Evolutionary conservation across 2,113 vertebrate species (phyloP), one percentile per base, ranked within the genome.

Genomic region (Andinoacara biseriatus): DNA sequence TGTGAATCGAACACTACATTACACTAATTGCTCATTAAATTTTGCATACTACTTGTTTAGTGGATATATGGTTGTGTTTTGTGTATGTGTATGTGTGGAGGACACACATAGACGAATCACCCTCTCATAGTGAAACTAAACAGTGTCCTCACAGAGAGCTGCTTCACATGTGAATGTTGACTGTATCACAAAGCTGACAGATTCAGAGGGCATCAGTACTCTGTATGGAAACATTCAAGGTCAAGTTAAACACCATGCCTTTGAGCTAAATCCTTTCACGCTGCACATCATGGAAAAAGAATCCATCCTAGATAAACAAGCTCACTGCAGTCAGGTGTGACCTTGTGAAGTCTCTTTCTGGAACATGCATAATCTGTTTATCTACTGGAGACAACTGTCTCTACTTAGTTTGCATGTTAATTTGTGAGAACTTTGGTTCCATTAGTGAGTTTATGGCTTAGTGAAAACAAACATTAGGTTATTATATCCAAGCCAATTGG

Each of bases 121-220:
- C 82, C 72, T 75, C 58, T 90, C 72, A 81, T 40, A 78, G 82
- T 82, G 18, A 76, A 84, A 80, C 38, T 69, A 24, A 85, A 89
- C 83, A 81, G 29, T 74, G 78, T 46, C 40, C 78, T 86, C 87
- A 31, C 26, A 17, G 29, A 78, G 75, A 52, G 74, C 40, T 13
- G 58, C 74, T 83, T 95, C 91, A 86, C 94, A 89, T 2, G 77
- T 75, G 65, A 78, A 87, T 76, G 93, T 78, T 67, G 92, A 90
- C 90, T 92, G 76, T 89, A 69, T 90, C 94, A 93, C 88, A 89
- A 91, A 90, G 91, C 86, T 89, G 94, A 90, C 89, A 93, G 79
- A 93, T 93, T 93, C 91, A 94, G 80, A 57, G 3, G 49, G 60
- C 86, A 76, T 86, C 54, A 84, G 62, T 10, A 2, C 20, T 54